These are phyloP conservation scores for Notolepis coatsorum DNA, from an alignment of 2,797 vertebrate genomes.

Conservation along the genomic window DNA sequence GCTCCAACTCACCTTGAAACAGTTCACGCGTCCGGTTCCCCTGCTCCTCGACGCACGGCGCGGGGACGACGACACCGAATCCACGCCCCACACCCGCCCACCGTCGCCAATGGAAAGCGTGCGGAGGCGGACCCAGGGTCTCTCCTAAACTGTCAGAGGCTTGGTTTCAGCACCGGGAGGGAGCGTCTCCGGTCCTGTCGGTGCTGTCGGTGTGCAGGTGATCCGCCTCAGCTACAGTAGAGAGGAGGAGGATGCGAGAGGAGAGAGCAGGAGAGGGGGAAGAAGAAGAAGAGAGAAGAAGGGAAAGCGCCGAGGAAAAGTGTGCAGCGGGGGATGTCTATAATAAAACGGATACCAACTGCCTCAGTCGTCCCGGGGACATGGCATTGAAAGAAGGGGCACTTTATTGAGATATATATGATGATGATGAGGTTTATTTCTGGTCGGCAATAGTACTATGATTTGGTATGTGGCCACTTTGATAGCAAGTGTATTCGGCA, in stretches of 20 bases:
- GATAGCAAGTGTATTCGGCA: conserved; percentile 98
- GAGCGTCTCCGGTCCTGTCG: no score
- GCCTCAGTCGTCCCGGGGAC: conserved; percentile 70
- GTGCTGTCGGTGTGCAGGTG: no score
- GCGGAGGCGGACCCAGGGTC: no score
- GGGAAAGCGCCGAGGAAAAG: conserved; percentile 80
- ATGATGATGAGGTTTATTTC: conserved; percentile 92
- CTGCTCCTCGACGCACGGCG: no score
- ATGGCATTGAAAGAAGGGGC: conserved; percentile 78
- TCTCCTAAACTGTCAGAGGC: no score
- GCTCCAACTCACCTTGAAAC: no score
- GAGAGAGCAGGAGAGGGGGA: background rate
- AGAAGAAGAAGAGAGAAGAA: conserved; percentile 22
- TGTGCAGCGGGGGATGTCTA: conserved; percentile 84
- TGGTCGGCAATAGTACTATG: conserved; percentile 93
- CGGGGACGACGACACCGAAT: no score
- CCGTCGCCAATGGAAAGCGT: no score
- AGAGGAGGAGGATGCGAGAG: background rate
- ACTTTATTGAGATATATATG: conserved; percentile 88
- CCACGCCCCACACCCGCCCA: no score
- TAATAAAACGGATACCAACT: conserved; percentile 76
- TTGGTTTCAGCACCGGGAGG: no score
- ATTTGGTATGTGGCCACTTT: conserved; percentile 99
- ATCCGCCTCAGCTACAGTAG: no score
- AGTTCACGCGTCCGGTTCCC: no score